phyloP scores from a whole-genome alignment of 2,113 vertebrate genomes.

The Synodontis membranacea region DNA sequence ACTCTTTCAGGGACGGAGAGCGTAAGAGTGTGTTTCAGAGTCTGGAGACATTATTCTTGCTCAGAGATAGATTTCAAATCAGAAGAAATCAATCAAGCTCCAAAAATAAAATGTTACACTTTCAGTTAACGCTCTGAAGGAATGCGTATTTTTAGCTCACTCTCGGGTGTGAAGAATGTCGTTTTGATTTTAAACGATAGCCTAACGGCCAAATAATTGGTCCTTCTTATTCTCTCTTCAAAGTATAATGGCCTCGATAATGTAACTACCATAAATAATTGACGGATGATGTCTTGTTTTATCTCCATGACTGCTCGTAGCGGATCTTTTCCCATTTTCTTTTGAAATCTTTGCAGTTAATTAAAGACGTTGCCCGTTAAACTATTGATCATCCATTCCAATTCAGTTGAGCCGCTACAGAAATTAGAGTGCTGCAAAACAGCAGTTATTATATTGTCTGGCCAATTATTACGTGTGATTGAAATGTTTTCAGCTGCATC shows the following conservation, averaged over 20 bases:
- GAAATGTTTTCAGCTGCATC: conserved; percentile 34
- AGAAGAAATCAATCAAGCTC: neutral
- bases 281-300: neutral
- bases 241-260: neutral
- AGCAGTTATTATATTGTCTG: conserved; percentile 35
- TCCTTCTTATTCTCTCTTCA: neutral
- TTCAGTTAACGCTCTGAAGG: neutral
- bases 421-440: neutral
- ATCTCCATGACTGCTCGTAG: neutral
- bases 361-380: neutral
- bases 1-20: neutral
- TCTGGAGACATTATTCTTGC: neutral
- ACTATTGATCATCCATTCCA: conserved; percentile 9
- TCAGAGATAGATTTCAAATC: neutral
- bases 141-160: neutral
- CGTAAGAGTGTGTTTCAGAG: neutral
- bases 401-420: neutral
- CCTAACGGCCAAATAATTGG: neutral
- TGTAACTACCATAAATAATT: neutral
- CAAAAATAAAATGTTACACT: neutral
- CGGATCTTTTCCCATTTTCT: neutral
- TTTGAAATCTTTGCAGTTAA: conserved; percentile 8
- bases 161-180: neutral
- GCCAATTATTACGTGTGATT: conserved; percentile 31
- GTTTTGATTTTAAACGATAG: neutral